phyloP scores from a whole-genome alignment of 2,888 invertebrate species.

The Cephus runcator region DNA sequence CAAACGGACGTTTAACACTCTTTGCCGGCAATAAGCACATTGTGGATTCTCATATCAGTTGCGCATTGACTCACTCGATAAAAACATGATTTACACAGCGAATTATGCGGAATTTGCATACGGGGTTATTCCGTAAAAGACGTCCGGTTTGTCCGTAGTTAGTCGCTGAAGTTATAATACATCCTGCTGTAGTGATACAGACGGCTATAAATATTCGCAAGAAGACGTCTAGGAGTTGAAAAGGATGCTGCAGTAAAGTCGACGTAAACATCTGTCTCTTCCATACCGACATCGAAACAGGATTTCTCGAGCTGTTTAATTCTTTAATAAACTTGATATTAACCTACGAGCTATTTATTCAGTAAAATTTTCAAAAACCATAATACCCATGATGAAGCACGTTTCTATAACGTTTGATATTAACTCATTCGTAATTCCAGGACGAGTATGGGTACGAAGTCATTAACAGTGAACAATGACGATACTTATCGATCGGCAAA shows the following conservation, averaged over 20 bases:
- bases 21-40: not conserved
- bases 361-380: not conserved
- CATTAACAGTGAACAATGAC: not conserved
- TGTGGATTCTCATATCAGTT: not conserved
- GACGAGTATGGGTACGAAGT: not conserved
- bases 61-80: not conserved
- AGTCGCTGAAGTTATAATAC: not conserved
- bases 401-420: not conserved
- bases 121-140: constrained; percentile 2
- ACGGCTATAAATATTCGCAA: not conserved
- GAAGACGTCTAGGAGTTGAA: not conserved
- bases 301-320: not conserved
- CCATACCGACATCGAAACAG: not conserved
- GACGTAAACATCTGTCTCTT: not conserved
- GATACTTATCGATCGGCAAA: not conserved
- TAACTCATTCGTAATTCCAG: not conserved
- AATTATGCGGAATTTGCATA: not conserved
- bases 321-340: not conserved
- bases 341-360: not conserved
- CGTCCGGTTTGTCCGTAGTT: not conserved
- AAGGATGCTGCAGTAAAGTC: not conserved
- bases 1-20: not conserved
- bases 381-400: not conserved
- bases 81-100: not conserved
- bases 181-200: not conserved